Percentiles rank a stretch among this genome's conserved stretches.
These are phyloP conservation scores for Telmatherina bonti DNA, from an alignment of 2,797 vertebrate species.

Conservation along the genomic window DNA sequence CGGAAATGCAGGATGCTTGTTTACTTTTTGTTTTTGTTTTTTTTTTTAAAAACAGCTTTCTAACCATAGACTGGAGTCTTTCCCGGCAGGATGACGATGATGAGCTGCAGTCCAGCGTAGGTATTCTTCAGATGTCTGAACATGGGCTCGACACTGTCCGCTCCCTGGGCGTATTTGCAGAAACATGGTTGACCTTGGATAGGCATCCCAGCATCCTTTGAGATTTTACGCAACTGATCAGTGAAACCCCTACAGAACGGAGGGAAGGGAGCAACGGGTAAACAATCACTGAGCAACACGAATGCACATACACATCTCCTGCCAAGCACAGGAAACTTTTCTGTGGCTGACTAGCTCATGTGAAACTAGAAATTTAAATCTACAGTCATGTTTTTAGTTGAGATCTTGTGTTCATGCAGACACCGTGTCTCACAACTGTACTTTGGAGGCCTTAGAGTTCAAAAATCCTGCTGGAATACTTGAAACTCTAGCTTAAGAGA, in stretches of 20 bases:
- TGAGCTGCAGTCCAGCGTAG: constrained; percentile 96
- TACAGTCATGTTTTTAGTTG: neutral
- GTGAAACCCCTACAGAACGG: constrained; percentile 84
- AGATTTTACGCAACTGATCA: constrained; percentile 98
- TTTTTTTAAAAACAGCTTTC: constrained; percentile 17
- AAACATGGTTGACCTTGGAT: constrained; percentile 99
- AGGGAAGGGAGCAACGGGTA: neutral
- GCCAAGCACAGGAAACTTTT: no score
- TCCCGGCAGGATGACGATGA: constrained; percentile 97
- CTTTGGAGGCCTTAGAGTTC: neutral
- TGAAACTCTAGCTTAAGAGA: constrained; percentile 16
- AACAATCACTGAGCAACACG: neutral
- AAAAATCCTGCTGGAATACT: constrained; percentile 11
- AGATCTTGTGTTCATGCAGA: neutral
- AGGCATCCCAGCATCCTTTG: constrained; percentile 98
- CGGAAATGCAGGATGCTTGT: neutral
- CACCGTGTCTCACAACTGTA: neutral
- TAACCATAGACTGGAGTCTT: constrained; percentile 97
- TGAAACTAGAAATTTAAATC: neutral
- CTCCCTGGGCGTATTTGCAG: constrained; percentile 98
- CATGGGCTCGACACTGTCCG: constrained; percentile 99
- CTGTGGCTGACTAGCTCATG: neutral
- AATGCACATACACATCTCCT: neutral
- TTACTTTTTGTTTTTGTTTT: neutral
- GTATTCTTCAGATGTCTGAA: constrained; percentile 98